phyloP scores from a whole-genome alignment of 2,113 vertebrate species.

The Struthidea cinerea region DNA sequence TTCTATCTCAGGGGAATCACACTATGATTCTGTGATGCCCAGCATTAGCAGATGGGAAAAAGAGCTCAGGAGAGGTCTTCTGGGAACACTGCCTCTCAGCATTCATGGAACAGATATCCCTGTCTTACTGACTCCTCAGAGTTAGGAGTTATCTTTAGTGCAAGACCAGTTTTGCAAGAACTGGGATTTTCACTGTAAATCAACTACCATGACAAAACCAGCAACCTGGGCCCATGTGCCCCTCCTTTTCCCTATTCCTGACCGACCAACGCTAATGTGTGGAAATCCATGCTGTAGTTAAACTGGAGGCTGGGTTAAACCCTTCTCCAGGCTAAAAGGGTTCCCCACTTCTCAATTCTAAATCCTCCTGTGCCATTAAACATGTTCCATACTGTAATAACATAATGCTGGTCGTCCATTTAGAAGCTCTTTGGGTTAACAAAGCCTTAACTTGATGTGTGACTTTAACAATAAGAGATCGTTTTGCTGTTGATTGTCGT shows the following conservation, averaged over 20 bases:
- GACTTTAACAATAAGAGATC: neutral
- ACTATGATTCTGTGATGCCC: neutral
- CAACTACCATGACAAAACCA: neutral
- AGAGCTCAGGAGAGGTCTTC: neutral
- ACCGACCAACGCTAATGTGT: accelerated
- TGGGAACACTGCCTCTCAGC: neutral
- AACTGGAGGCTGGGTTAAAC: neutral
- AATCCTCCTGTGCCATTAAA: neutral
- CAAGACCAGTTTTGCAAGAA: neutral
- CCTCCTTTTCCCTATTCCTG: accelerated
- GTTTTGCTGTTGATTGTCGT: neutral
- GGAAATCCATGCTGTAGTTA: neutral
- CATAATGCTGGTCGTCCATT: too few relatives aligned
- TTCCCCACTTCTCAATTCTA: neutral
- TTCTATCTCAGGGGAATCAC: neutral
- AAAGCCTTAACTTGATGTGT: neutral
- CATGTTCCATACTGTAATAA: neutral
- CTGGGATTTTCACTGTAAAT: neutral
- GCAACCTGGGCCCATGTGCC: accelerated
- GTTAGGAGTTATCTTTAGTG: neutral
- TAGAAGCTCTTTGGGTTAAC: neutral
- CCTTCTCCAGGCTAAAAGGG: neutral
- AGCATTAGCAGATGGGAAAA: neutral
- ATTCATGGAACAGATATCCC: accelerated
- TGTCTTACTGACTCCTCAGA: neutral